Conservation (phyloP, 1,140 invertebrate species). For the Drosophila ironensis region DNA sequence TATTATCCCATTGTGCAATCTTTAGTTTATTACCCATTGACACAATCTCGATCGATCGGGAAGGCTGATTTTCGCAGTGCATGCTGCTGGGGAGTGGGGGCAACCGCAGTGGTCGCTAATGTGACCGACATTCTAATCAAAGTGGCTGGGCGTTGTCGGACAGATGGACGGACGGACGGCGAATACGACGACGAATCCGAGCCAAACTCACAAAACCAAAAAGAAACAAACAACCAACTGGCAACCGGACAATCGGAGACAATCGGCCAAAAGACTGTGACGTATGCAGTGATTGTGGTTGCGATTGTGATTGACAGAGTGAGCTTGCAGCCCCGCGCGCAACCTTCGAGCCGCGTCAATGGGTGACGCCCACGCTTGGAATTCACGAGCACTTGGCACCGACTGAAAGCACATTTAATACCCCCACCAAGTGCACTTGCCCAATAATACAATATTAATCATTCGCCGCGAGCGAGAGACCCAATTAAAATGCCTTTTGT, state of each 20-base stretch:
- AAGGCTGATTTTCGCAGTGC: slow-evolving; percentile 14
- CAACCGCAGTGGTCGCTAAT: slow-evolving; percentile 5
- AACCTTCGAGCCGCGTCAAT: slow-evolving; percentile 53
- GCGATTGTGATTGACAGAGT: slow-evolving; percentile 30
- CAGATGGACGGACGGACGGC: slow-evolving; percentile 2
- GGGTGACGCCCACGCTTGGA: slow-evolving; percentile 69
- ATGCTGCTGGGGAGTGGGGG: not conserved
- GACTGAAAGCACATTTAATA: slow-evolving; percentile 50
- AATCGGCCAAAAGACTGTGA: slow-evolving; percentile 45
- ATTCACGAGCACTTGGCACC: slow-evolving; percentile 62
- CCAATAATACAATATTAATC: slow-evolving; percentile 54
- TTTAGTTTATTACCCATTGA: too few relatives aligned
- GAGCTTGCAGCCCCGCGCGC: slow-evolving; percentile 25
- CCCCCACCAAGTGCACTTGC: slow-evolving; percentile 51
- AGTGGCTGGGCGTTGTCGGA: slow-evolving; percentile 38
- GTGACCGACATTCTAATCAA: slow-evolving; percentile 49
- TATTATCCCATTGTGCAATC: too few relatives aligned
- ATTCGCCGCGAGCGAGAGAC: slow-evolving; percentile 25
- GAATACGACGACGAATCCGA: slow-evolving; percentile 2
- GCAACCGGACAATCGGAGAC: slow-evolving; percentile 35
- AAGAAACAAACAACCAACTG: too few relatives aligned
- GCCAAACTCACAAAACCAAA: too few relatives aligned
- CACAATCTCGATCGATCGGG: too few relatives aligned
- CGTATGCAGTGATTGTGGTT: slow-evolving; percentile 56
- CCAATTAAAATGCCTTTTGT: slow-evolving; percentile 44